phyloP scores from a whole-genome alignment of 2,113 vertebrate genomes.

The Hypanus sabinus region DNA sequence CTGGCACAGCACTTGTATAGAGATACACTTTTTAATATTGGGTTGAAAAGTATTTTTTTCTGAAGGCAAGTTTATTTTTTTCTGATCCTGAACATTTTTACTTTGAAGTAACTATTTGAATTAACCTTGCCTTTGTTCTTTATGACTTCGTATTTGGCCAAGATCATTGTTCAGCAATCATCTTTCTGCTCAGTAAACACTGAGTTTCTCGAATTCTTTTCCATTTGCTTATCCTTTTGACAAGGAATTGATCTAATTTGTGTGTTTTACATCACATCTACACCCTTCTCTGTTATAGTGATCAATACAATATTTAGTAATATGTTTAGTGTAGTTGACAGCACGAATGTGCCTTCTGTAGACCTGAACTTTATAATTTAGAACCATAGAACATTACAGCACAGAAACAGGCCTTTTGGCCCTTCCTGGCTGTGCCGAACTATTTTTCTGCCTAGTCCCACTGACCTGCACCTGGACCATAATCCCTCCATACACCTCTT shows the following conservation, averaged over 20 bases:
- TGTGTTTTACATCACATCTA: not conserved
- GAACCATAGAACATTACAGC: no score
- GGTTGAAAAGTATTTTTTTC: not conserved
- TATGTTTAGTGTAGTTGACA: not conserved
- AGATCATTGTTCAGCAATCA: not conserved
- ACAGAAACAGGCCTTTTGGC: no score
- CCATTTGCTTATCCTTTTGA: not conserved
- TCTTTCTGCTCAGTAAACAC: not conserved
- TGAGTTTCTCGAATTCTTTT: not conserved
- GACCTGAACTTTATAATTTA: not conserved
- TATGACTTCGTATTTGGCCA: not conserved
- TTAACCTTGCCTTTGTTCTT: not conserved
- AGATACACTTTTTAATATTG: not conserved
- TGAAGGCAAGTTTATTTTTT: not conserved
- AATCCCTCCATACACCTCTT: no score
- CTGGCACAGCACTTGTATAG: not conserved
- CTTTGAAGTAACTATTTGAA: conserved; percentile 8
- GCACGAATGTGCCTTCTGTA: not conserved
- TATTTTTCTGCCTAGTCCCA: no score
- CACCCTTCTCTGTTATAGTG: not conserved
- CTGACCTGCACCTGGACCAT: no score
- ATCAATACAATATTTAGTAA: not conserved
- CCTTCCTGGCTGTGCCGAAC: no score
- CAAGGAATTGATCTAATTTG: not conserved
- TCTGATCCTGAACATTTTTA: not conserved